phyloP scores from a whole-genome alignment of 64 coral and sea anemone genomes.

The Anthopleura sola region DNA sequence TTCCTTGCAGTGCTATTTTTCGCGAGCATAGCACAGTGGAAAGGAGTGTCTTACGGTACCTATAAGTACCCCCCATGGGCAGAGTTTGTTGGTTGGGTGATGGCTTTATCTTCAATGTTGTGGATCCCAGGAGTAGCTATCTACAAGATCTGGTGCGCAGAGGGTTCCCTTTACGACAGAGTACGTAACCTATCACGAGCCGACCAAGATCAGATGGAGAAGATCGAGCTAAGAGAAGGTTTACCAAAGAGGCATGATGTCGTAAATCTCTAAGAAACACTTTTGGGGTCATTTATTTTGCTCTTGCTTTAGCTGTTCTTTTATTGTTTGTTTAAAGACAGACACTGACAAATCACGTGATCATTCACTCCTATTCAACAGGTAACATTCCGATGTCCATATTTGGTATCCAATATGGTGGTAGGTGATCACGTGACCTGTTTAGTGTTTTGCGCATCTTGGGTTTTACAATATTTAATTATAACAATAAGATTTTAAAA shows the following conservation, averaged over 20 bases:
- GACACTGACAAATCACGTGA: not conserved
- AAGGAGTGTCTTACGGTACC: conserved; percentile 59
- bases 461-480: not conserved
- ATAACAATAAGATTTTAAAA: not conserved
- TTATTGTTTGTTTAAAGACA: not conserved
- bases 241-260: conserved; percentile 19
- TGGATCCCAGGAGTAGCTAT: conserved; percentile 88
- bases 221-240: conserved; percentile 70
- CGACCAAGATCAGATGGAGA: conserved; percentile 58
- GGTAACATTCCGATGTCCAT: too few relatives aligned
- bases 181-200: conserved; percentile 40
- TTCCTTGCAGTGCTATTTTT: conserved; percentile 72
- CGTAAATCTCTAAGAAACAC: not conserved
- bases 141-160: conserved; percentile 49
- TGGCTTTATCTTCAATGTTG: conserved; percentile 90
- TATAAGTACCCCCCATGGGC: conserved; percentile 86
- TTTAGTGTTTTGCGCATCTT: not conserved
- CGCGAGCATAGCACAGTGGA: conserved; percentile 74
- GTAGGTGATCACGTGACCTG: not conserved
- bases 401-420: too few relatives aligned
- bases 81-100: conserved; percentile 81
- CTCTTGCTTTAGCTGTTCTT: not conserved
- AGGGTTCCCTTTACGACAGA: conserved; percentile 32
- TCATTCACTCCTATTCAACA: not conserved
- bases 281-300: not conserved